Evolutionary conservation across 2,797 vertebrate genomes (phyloP), one percentile per base, ranked within the genome.

Genomic region (Oophaga sylvatica): DNA sequence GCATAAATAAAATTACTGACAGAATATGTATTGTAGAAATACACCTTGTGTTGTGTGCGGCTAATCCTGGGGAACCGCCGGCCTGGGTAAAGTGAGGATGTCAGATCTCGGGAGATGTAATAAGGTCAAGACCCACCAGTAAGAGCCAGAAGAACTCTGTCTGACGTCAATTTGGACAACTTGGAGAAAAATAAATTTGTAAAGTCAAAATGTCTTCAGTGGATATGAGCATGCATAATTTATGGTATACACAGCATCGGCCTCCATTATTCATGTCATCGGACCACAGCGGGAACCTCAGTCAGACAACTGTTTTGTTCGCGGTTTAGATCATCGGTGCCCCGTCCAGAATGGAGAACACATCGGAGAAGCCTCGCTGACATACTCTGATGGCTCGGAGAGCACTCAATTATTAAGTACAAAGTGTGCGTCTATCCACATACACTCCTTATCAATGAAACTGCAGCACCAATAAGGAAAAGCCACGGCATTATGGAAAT

Each of bases 251-350:
- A 45, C 70, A 5, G 35, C 70, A 22, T 45, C 68, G 9, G 10
- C 70, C 70, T 73, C 70, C 70, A 73, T 73, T 73, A 71, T 73
- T 71, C 31, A 71, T 71, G 68, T 22, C 35, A 11, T 45, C 35
- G 22, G 70, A 10, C 35, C 19, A 12, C 31, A 71, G n/a, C 1
- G 29, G 68, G 17, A 71, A 41, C 35, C 9, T 20, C 70, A 15
- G 68, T 19, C 68, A 29, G 68, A 41, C 68, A 29, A 68, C 3
- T 31, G 26, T 68, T 68, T 68, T 31, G 67, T 17, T 5, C 35
- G 35, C 35, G 35, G 35, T 41, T 41, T 41, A 45, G 35, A 45
- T 22, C 0, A 4, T 20, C 9, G 68, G n/a, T 41, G 31, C 17
- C 19, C 35, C 31, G 45, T 11, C 45, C 70, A 17, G 35, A 31